Evolutionary conservation across 2,888 invertebrate species (phyloP), one percentile per base, ranked within the genome.

Genomic region (Trissoscelio sp.): DNA sequence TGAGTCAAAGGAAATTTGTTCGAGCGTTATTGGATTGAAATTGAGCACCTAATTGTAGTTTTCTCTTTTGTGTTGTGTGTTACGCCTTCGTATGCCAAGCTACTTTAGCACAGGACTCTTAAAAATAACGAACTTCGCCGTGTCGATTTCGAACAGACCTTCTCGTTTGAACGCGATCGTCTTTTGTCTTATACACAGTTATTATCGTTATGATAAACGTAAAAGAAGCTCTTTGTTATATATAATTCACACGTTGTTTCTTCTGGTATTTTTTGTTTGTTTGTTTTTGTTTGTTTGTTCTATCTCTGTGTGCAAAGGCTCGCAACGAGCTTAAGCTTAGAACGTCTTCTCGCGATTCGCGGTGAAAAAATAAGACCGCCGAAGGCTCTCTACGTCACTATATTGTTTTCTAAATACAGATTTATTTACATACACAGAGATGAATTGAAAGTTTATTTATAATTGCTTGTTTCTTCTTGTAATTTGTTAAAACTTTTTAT

Each of bases 361-460:
- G 78, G 74, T 82, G 82, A 82, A 79, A 82, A 83, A 85, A 85
- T 84, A 85, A 82, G 80, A 83, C 79, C 81, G 80, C 79, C 79
- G 67, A 83, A 84, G 84, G 83, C 83, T 84, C 58, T 83, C 80
- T 83, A 83, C 64, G 70, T 72, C 46, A 58, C 77, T 79, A 75
- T 75, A 58, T 79, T 81, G 69, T 78, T 57, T 31, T 46, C 77
- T 83, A 83, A 62, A 60, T 84, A 79, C 66, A 75, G 73, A 81
- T 78, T 81, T 78, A 78, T 81, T 69, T 78, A 78, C 74, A 81
- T 74, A 81, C 81, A 81, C 73, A 78, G 60, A 81, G 73, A 81
- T 60, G 64, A 81, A 37, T 78, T 66, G 69, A 73, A 66, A 72
- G 72, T 72, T 78, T 77, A 62, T 64, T 57, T 67, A 55, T 79